Conservation (phyloP, 37 sponge, comb jelly and placozoan genomes). For the Crambe crambe region DNA sequence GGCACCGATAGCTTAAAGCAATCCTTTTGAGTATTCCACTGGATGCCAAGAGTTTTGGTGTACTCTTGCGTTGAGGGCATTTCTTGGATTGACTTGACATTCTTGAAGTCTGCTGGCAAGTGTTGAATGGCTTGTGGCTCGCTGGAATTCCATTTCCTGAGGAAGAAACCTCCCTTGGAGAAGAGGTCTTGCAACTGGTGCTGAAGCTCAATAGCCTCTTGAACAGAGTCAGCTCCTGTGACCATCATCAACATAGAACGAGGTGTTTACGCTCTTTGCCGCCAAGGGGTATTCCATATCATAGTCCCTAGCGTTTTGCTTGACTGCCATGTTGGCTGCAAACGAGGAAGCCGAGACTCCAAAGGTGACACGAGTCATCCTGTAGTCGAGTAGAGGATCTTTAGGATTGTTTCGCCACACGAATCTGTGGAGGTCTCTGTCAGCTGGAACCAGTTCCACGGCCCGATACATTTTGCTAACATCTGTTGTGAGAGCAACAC, state of each 20-base stretch:
- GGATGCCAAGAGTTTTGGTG: conserved; percentile 53
- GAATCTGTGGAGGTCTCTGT: conserved; percentile 26
- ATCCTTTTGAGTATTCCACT: conserved; percentile 45
- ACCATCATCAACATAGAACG: conserved; percentile 41
- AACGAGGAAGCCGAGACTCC: conserved; percentile 29
- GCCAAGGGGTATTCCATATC: conserved; percentile 24
- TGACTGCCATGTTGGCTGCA: conserved; percentile 46
- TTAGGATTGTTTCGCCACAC: conserved; percentile 28
- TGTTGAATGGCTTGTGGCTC: conserved; percentile 23
- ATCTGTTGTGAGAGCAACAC: conserved; percentile 4
- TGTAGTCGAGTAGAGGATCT: conserved; percentile 22
- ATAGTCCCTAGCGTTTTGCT: conserved; percentile 27
- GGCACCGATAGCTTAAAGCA: conserved; percentile 29
- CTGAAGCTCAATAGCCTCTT: conserved; percentile 37
- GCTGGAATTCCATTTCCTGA: conserved; percentile 40
- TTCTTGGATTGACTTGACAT: conserved; percentile 13
- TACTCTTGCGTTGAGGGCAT: conserved; percentile 34
- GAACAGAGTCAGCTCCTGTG: conserved; percentile 36
- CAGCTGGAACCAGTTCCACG: background rate
- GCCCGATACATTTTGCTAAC: conserved; percentile 24
- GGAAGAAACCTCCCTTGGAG: conserved; percentile 35
- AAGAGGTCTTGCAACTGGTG: conserved; percentile 22
- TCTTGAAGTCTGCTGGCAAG: conserved; percentile 11
- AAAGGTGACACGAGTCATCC: conserved; percentile 39
- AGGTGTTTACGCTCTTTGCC: conserved; percentile 13